phyloP scores from a whole-genome alignment of 2,888 invertebrate genomes.

The Erannis defoliaria region DNA sequence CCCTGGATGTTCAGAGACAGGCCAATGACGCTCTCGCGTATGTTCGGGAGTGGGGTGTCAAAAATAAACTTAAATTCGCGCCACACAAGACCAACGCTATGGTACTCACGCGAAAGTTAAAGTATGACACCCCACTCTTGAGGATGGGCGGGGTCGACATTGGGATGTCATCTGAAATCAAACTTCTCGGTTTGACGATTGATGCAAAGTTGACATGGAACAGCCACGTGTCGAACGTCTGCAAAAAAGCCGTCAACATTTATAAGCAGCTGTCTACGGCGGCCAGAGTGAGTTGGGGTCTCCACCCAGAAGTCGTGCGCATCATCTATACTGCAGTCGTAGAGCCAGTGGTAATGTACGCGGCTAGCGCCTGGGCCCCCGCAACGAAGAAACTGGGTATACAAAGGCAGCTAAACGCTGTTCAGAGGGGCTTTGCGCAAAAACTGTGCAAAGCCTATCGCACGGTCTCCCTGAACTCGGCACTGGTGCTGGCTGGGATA shows the following conservation, averaged over 20 bases:
- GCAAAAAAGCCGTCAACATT: neutral
- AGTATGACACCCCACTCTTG: neutral
- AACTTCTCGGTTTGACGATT: neutral
- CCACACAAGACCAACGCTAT: neutral
- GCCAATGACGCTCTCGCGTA: too few relatives aligned
- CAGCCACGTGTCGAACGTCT: neutral
- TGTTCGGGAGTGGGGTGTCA: neutral
- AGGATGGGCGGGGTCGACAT: neutral
- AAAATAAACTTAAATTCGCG: neutral
- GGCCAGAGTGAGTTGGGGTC: neutral
- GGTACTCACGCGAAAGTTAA: neutral
- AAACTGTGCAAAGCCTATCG: slow-evolving; percentile 4
- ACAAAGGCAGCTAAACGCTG: neutral
- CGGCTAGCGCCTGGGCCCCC: slow-evolving; percentile 2
- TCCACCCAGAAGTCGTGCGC: neutral
- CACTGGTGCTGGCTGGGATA: neutral
- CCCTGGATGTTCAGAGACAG: neutral
- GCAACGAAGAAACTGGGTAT: neutral
- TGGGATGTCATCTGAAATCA: neutral
- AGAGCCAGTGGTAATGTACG: slow-evolving; percentile 1
- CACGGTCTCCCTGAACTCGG: neutral
- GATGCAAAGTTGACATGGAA: neutral
- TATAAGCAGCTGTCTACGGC: neutral
- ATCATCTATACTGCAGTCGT: neutral
- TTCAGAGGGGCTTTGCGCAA: neutral